Conservation (phyloP, 1,140 invertebrate genomes). For the Drosophila sp. region DNA sequence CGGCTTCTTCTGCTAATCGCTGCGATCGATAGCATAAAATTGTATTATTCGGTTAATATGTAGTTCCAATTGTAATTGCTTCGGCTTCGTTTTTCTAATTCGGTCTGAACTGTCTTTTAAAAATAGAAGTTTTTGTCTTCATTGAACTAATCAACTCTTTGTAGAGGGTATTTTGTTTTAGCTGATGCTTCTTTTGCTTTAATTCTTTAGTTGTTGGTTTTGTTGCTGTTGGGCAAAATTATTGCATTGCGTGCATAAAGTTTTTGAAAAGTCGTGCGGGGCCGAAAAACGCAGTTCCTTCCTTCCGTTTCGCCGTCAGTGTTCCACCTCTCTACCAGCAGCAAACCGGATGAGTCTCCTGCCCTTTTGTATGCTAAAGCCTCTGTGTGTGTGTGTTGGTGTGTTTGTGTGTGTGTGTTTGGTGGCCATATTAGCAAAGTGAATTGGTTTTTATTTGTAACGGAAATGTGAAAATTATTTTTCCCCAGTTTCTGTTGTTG, state of each 20-base stretch:
- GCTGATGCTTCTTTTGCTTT: background rate
- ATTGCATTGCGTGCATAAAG: constrained; percentile 72
- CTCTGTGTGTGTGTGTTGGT: background rate
- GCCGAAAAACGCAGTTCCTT: constrained; percentile 57
- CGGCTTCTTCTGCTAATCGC: too few species aligned
- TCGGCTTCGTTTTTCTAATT: too few species aligned
- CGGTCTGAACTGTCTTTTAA: too few species aligned
- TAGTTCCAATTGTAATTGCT: too few species aligned
- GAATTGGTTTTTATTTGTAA: constrained; percentile 80
- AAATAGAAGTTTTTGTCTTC: background rate
- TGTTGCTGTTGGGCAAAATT: constrained; percentile 54
- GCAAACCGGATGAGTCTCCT: constrained; percentile 62
- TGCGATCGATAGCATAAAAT: too few species aligned
- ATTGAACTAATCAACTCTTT: background rate
- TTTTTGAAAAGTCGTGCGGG: constrained; percentile 59
- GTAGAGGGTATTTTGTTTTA: background rate
- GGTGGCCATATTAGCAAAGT: constrained; percentile 72
- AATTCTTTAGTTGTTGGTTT: too few species aligned
- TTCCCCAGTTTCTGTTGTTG: constrained; percentile 27
- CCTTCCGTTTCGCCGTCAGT: constrained; percentile 10
- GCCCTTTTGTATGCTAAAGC: constrained; percentile 44
- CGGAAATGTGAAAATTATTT: constrained; percentile 79
- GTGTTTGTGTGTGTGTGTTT: background rate
- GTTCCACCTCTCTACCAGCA: background rate
- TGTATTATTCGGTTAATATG: too few species aligned